Evolutionary conservation across 2,113 vertebrate genomes (phyloP).

Genomic region (Nestor notabilis): DNA sequence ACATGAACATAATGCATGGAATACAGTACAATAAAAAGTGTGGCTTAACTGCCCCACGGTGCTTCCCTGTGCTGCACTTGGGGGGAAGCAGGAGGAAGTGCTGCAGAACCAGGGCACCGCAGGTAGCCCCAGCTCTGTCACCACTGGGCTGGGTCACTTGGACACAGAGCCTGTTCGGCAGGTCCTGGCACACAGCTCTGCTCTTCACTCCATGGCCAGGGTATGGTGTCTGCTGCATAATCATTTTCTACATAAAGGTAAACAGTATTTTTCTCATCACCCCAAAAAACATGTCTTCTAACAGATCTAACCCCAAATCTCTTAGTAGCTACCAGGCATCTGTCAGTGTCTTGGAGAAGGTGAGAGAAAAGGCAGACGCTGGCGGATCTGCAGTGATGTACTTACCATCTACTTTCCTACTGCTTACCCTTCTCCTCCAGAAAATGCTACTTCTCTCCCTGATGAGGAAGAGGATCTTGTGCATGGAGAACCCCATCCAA

Average conservation of each 20-base stretch:
- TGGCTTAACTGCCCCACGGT: slow-evolving; percentile 24
- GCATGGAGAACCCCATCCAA: not conserved
- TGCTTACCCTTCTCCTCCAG: not conserved
- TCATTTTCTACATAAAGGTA: not conserved
- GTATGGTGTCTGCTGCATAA: not conserved
- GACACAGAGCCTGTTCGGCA: not conserved
- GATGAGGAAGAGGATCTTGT: not conserved
- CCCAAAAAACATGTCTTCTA: not conserved
- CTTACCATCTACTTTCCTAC: not conserved
- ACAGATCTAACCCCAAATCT: not conserved
- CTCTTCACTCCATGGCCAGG: not conserved
- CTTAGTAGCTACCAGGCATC: not conserved
- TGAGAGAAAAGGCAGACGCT: not conserved
- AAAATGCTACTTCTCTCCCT: not conserved
- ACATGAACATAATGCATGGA: slow-evolving; percentile 68
- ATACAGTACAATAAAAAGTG: slow-evolving; percentile 66
- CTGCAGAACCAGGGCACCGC: not conserved
- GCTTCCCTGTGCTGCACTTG: not conserved
- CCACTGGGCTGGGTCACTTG: not conserved
- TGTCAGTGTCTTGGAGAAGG: not conserved
- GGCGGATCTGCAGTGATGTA: not conserved
- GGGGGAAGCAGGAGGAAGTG: not conserved
- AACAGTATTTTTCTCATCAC: not conserved
- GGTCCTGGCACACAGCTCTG: not conserved
- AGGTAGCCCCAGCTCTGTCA: not conserved